Evolutionary conservation across 1,140 invertebrate genomes (phyloP).

Genomic region (Rhagoletis pomonella): DNA sequence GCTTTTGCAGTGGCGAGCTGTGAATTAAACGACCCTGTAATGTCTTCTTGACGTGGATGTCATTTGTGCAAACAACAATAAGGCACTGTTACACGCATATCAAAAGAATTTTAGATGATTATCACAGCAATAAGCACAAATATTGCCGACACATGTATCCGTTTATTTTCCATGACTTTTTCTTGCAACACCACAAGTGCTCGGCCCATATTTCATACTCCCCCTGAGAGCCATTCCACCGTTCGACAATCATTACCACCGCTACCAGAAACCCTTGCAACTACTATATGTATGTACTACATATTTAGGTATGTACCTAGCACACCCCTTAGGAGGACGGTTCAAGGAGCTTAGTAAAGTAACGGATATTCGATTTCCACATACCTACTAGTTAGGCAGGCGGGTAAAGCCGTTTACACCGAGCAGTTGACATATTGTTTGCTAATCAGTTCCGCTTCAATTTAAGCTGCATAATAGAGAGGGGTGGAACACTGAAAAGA

Average conservation of each 20-base stretch:
- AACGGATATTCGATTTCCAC: conserved; percentile 40
- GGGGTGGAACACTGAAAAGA: conserved; percentile 26
- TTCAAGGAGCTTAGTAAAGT: conserved; percentile 3
- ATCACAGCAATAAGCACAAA: conserved; percentile 69
- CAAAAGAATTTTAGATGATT: conserved; percentile 65
- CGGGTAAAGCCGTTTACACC: conserved; percentile 36
- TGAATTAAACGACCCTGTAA: conserved; percentile 43
- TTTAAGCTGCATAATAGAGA: neutral
- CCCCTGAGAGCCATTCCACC: conserved; percentile 19
- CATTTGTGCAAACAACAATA: conserved; percentile 50
- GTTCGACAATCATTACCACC: conserved; percentile 23
- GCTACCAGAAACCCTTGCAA: neutral
- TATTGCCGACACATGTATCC: conserved; percentile 74
- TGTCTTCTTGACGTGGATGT: conserved; percentile 46
- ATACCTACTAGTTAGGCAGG: neutral
- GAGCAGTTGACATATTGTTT: conserved; percentile 71
- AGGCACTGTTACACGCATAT: conserved; percentile 60
- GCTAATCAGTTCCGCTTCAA: conserved; percentile 72
- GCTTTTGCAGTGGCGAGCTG: conserved; percentile 32
- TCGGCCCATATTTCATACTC: conserved; percentile 44
- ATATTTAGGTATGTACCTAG: too few relatives aligned
- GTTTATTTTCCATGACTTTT: conserved; percentile 64
- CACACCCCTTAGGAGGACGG: conserved; percentile 14
- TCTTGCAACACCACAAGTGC: conserved; percentile 43
- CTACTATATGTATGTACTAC: neutral